phyloP scores from a whole-genome alignment of 2,797 vertebrate species.

The Zenarchopterus dispar region DNA sequence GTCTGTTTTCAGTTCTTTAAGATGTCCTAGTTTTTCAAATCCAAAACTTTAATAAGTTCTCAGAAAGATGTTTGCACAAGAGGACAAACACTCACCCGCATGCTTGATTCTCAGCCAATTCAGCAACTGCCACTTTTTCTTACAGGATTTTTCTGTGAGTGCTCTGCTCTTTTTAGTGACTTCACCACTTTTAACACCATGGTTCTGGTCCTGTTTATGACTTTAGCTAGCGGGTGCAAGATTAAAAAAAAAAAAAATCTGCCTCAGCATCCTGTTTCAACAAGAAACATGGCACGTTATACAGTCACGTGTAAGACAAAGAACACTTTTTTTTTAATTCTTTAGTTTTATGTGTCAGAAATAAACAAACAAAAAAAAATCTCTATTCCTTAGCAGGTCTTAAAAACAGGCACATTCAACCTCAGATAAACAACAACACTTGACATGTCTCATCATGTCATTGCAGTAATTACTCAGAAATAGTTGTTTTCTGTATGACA shows the following conservation, averaged over 20 bases:
- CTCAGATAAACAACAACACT: no score
- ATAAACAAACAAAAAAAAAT: no score
- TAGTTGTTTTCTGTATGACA: no score
- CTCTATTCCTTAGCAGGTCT: no score
- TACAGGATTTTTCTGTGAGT: background rate
- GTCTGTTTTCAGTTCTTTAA: background rate
- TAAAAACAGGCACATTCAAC: no score
- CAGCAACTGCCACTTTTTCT: background rate
- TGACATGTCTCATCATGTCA: no score
- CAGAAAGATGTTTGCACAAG: background rate
- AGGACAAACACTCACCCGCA: background rate
- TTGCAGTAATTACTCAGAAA: no score
- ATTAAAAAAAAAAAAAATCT: no score
- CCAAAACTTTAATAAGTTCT: background rate
- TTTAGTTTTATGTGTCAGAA: no score
- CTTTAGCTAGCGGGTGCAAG: slow-evolving; percentile 1
- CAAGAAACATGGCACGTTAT: slow-evolving; percentile 14
- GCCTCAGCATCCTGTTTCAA: slow-evolving; percentile 23
- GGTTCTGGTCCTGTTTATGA: slow-evolving; percentile 18
- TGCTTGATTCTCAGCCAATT: slow-evolving; percentile 1
- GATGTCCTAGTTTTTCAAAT: background rate
- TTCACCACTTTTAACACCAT: background rate
- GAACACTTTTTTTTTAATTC: no score
- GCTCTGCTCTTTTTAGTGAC: slow-evolving; percentile 4
- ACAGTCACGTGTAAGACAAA: no score